Evolutionary conservation across 2,113 vertebrate species (phyloP).

Genomic region (Xiphophorus hellerii): DNA sequence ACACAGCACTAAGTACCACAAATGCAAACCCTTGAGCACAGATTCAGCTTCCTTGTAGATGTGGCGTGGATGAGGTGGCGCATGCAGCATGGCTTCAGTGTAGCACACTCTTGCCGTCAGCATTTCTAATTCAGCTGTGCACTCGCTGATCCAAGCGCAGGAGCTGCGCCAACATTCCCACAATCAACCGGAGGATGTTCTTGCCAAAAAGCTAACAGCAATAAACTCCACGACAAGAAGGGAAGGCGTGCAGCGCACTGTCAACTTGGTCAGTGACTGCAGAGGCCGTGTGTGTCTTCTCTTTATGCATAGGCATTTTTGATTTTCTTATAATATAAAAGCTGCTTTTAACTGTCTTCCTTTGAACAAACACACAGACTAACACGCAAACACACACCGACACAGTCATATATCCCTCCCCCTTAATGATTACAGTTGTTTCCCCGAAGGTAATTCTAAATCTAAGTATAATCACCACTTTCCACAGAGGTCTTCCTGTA

Average conservation of each 20-base stretch:
- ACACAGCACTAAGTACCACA: not conserved
- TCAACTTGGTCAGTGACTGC: slow-evolving; percentile 9
- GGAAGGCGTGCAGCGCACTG: slow-evolving; percentile 8
- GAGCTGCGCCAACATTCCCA: slow-evolving; percentile 31
- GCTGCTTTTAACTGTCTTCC: not conserved
- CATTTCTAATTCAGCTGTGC: slow-evolving; percentile 40
- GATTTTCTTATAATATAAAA: slow-evolving; percentile 25
- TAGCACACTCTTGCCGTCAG: slow-evolving; percentile 34
- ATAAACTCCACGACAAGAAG: slow-evolving; percentile 43
- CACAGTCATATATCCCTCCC: not conserved
- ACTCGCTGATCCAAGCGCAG: slow-evolving; percentile 38
- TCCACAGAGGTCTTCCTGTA: not conserved
- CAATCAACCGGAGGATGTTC: slow-evolving; percentile 42
- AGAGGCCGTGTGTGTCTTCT: slow-evolving; percentile 20
- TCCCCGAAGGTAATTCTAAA: not conserved
- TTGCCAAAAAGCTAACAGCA: slow-evolving; percentile 50
- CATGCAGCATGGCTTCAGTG: not conserved
- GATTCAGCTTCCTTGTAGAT: not conserved
- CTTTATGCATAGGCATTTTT: slow-evolving; percentile 24
- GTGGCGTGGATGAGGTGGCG: not conserved
- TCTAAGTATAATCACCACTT: not conserved
- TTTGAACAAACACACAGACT: not conserved
- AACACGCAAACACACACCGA: not conserved
- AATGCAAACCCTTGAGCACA: slow-evolving; percentile 11
- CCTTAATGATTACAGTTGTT: not conserved